Conservation (phyloP, 2,113 vertebrate genomes). For the Gasterosteus aculeatus region DNA sequence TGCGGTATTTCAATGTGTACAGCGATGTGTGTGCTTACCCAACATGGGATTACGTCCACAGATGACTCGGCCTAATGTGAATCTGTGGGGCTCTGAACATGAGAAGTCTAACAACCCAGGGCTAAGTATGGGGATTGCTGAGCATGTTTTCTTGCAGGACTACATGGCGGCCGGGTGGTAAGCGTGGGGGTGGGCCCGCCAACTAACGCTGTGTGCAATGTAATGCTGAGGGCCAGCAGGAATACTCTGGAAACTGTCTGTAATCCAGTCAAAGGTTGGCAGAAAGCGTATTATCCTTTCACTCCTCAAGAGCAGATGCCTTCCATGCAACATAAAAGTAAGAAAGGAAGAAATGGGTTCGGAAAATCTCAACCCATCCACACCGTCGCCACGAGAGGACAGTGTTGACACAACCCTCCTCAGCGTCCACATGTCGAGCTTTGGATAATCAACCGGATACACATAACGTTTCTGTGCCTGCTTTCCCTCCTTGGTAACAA, state of each 20-base stretch:
- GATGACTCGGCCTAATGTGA: conserved; percentile 48
- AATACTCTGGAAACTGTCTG: background rate
- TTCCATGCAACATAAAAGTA: background rate
- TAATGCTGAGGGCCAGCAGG: conserved; percentile 10
- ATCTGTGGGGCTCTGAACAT: conserved; percentile 59
- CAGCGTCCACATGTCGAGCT: conserved; percentile 11
- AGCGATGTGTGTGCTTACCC: conserved; percentile 31
- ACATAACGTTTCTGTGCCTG: conserved; percentile 49
- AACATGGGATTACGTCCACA: conserved; percentile 56
- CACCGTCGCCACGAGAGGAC: background rate
- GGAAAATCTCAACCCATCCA: background rate
- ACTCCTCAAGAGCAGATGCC: background rate
- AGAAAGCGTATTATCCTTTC: background rate
- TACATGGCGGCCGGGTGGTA: background rate
- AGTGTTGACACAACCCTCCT: background rate
- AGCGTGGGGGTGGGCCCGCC: background rate
- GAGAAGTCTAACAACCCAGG: conserved; percentile 31
- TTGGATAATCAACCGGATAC: conserved; percentile 41
- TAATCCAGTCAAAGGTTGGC: background rate
- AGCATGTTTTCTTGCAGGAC: conserved; percentile 47
- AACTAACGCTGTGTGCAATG: background rate
- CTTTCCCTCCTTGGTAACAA: conserved; percentile 62
- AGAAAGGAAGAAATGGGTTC: background rate
- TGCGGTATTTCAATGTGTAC: background rate
- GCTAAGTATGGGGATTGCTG: conserved; percentile 34